phyloP scores from a whole-genome alignment of 1,140 invertebrate species.

The Monochamus saltuarius region DNA sequence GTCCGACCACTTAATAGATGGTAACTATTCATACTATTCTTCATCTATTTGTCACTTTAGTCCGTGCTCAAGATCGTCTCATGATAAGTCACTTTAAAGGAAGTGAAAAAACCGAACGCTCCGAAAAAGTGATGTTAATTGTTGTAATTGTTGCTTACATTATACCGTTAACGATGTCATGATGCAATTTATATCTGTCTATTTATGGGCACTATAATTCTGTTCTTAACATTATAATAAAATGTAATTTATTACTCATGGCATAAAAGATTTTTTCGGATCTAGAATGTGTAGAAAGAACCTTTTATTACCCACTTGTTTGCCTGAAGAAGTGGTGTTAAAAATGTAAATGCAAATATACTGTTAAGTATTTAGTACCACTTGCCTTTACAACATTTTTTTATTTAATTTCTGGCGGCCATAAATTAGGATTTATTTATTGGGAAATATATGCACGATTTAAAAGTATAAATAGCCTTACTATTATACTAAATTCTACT shows the following conservation, averaged over 20 bases:
- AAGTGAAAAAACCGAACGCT: conserved; percentile 13
- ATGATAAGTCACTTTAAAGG: conserved; percentile 11
- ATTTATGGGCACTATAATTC: conserved; percentile 15
- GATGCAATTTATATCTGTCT: conserved; percentile 15
- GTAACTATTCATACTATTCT: conserved; percentile 36
- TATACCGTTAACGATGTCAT: conserved; percentile 7
- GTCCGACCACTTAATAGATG: conserved; percentile 31
- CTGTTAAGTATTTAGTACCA: too few relatives aligned
- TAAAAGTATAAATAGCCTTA: too few relatives aligned
- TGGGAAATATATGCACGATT: too few relatives aligned
- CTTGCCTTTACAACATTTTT: too few relatives aligned
- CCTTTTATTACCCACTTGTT: too few relatives aligned
- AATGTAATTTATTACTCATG: conserved; percentile 2
- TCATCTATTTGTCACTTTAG: conserved; percentile 37
- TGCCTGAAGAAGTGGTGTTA: too few relatives aligned
- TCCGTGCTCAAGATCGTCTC: conserved; percentile 27
- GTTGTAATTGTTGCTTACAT: conserved; percentile 1
- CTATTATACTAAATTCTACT: too few relatives aligned
- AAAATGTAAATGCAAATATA: too few relatives aligned
- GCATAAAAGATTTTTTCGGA: too few relatives aligned
- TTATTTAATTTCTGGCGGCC: too few relatives aligned
- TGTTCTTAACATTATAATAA: conserved; percentile 5
- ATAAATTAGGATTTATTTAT: too few relatives aligned
- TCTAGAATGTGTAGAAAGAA: too few relatives aligned
- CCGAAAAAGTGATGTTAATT: conserved; percentile 14